Percentiles rank a stretch among this genome's conserved stretches.
phyloP scores from a whole-genome alignment of 2,888 invertebrate genomes.

The Patella depressa region DNA sequence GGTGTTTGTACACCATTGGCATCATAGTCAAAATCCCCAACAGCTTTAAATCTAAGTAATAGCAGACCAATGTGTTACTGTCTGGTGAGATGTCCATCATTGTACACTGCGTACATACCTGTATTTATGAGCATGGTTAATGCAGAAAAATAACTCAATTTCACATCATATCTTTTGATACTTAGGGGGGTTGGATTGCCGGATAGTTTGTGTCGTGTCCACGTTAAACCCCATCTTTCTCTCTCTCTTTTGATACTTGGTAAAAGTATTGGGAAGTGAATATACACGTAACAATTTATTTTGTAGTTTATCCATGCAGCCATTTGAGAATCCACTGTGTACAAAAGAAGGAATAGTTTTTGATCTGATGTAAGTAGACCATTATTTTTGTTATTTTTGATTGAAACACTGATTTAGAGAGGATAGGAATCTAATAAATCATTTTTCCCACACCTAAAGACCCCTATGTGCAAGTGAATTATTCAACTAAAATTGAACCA shows the following conservation, averaged over 20 bases:
- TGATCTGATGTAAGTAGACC: conserved; percentile 77
- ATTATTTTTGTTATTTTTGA: not conserved
- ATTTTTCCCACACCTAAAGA: not conserved
- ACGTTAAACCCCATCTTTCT: too few species aligned
- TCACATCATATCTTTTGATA: too few species aligned
- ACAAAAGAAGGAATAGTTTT: conserved; percentile 92
- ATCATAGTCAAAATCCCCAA: too few species aligned
- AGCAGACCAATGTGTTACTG: too few species aligned
- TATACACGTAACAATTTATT: conserved; percentile 31
- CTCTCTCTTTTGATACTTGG: too few species aligned
- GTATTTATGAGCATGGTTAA: not conserved
- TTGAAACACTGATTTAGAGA: not conserved
- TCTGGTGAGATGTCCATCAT: not conserved
- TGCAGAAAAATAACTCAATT: not conserved
- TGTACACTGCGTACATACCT: not conserved
- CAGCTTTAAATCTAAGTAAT: too few species aligned
- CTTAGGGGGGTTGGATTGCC: too few species aligned
- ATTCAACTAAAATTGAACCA: too few species aligned
- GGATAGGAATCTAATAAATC: not conserved
- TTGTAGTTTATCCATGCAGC: conserved; percentile 85
- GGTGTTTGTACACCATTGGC: too few species aligned
- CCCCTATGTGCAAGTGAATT: too few species aligned
- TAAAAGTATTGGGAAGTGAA: too few species aligned
- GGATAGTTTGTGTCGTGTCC: too few species aligned
- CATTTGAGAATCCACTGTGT: conserved; percentile 92